Evolutionary conservation across 2,113 vertebrate species (phyloP).

Genomic region (Mus pahari): DNA sequence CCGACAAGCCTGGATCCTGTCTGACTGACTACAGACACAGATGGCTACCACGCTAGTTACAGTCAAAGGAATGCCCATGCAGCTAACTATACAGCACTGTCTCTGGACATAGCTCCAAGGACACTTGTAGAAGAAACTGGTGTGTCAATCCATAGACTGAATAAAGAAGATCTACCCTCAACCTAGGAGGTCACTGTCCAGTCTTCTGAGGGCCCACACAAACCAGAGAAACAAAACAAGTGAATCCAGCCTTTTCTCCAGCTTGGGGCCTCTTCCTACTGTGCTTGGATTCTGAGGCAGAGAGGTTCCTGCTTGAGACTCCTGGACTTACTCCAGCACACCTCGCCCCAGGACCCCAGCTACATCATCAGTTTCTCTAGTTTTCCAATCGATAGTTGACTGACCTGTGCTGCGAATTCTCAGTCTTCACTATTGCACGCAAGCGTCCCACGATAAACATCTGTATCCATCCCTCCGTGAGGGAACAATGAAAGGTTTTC

Average conservation of each 20-base stretch:
- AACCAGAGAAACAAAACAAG: not conserved
- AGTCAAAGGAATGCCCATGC: not conserved
- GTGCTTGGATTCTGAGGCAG: not conserved
- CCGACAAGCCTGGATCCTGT: not conserved
- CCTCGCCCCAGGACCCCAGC: not conserved
- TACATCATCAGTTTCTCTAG: not conserved
- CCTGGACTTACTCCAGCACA: not conserved
- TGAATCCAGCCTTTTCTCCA: not conserved
- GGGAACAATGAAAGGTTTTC: not conserved
- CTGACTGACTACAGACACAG: not conserved
- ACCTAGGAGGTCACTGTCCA: not conserved
- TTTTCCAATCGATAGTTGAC: not conserved
- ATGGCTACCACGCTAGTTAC: not conserved
- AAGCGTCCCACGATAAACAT: not conserved
- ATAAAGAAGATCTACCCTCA: not conserved
- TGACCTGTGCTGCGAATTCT: not conserved
- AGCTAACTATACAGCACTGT: not conserved
- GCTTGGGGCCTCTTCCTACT: not conserved
- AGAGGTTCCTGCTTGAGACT: not conserved
- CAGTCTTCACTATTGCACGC: not conserved
- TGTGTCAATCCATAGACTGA: not conserved
- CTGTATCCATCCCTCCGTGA: not conserved
- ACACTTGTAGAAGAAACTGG: not conserved
- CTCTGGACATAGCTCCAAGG: not conserved
- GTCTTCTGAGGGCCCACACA: not conserved